Conservation (phyloP, 92 coral and sea anemone genomes). For the Epizoanthus illoricatus region DNA sequence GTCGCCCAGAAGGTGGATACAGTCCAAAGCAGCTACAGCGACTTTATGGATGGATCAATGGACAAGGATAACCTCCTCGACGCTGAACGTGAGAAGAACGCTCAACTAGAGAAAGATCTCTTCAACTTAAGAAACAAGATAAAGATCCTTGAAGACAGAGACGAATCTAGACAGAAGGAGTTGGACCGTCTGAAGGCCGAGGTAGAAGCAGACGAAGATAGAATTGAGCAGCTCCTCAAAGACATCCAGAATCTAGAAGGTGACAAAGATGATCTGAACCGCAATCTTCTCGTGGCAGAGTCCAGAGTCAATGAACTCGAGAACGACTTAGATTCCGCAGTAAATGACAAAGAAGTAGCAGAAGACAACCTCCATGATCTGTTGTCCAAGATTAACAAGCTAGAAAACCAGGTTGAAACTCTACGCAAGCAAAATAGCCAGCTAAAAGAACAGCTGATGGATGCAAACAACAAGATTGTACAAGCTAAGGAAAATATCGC, state of each 20-base stretch:
- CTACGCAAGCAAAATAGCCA: slow-evolving; percentile 73
- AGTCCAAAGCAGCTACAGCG: slow-evolving; percentile 74
- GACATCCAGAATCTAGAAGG: slow-evolving; percentile 76
- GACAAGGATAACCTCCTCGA: slow-evolving; percentile 62
- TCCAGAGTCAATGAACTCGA: slow-evolving; percentile 73
- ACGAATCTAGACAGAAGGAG: slow-evolving; percentile 73
- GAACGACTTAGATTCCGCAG: slow-evolving; percentile 75
- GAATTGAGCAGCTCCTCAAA: slow-evolving; percentile 57
- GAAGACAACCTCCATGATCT: slow-evolving; percentile 80
- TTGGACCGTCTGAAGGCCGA: slow-evolving; percentile 89
- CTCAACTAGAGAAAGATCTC: slow-evolving; percentile 76
- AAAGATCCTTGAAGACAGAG: slow-evolving; percentile 65
- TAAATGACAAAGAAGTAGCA: slow-evolving; percentile 73
- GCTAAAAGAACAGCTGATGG: slow-evolving; percentile 82
- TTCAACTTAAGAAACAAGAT: slow-evolving; percentile 56
- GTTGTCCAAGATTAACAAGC: slow-evolving; percentile 67
- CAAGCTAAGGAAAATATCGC: slow-evolving; percentile 71
- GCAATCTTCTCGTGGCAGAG: slow-evolving; percentile 68
- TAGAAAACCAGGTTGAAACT: slow-evolving; percentile 80
- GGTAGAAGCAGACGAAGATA: slow-evolving; percentile 75
- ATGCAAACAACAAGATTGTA: slow-evolving; percentile 71
- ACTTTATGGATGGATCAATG: slow-evolving; percentile 64
- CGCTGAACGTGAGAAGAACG: slow-evolving; percentile 76
- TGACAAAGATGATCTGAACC: slow-evolving; percentile 74
- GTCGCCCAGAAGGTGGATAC: slow-evolving; percentile 70